These are phyloP conservation scores for Clostera curtula DNA, from an alignment of 2,888 invertebrate genomes.

Conservation along the genomic window DNA sequence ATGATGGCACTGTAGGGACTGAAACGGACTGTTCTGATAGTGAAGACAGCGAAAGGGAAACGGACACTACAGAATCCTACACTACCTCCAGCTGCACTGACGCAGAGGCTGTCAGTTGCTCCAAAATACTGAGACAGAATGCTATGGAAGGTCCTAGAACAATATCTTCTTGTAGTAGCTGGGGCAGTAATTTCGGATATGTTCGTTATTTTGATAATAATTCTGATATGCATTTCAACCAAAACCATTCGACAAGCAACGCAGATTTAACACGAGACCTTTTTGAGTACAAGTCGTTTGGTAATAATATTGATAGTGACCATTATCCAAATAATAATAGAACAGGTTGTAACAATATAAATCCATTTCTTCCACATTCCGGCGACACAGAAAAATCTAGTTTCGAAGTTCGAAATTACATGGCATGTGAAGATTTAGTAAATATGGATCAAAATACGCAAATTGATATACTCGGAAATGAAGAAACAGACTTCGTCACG, in stretches of 20 bases:
- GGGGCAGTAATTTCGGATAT: slow-evolving; percentile 78
- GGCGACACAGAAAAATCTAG: slow-evolving; percentile 76
- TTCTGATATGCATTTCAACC: slow-evolving; percentile 53
- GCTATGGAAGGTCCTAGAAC: slow-evolving; percentile 71
- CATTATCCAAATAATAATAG: slow-evolving; percentile 26
- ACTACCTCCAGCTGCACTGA: slow-evolving; percentile 55
- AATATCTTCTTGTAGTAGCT: slow-evolving; percentile 69
- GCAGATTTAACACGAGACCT: slow-evolving; percentile 61
- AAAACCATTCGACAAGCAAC: slow-evolving; percentile 28
- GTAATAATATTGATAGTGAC: slow-evolving; percentile 21
- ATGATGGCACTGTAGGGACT: slow-evolving; percentile 57
- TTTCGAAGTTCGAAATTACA: slow-evolving; percentile 71
- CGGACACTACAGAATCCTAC: slow-evolving; percentile 57
- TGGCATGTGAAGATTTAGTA: slow-evolving; percentile 80
- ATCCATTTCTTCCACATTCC: slow-evolving; percentile 69
- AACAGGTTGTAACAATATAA: slow-evolving; percentile 21
- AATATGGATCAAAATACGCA: slow-evolving; percentile 77
- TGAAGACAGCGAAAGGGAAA: slow-evolving; percentile 56
- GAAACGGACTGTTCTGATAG: slow-evolving; percentile 61
- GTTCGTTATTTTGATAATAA: slow-evolving; percentile 77
- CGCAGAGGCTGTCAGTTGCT: slow-evolving; percentile 34
- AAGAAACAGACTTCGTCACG: slow-evolving; percentile 48
- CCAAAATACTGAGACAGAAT: slow-evolving; percentile 75
- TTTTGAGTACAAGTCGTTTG: too few species aligned
- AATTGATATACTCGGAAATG: slow-evolving; percentile 55